These are phyloP conservation scores for Chinchilla lanigera DNA, from an alignment of 2,113 vertebrate genomes.

Conservation along the genomic window DNA sequence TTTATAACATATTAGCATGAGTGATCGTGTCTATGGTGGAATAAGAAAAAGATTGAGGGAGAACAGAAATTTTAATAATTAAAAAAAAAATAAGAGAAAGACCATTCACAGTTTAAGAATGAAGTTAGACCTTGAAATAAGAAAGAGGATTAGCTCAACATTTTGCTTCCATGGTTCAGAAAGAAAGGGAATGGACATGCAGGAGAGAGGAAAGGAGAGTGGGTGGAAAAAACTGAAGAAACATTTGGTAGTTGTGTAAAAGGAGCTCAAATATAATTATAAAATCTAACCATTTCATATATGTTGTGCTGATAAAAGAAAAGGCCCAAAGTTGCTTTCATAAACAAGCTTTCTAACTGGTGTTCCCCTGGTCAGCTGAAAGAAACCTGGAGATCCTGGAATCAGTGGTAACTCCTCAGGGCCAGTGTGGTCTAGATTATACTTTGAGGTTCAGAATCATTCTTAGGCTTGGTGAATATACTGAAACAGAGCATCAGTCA, in stretches of 20 bases:
- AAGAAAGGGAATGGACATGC: neutral
- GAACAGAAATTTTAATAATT: neutral
- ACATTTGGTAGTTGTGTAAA: neutral
- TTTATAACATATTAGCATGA: neutral
- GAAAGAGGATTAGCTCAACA: neutral
- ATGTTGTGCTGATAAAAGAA: neutral
- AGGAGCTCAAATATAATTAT: neutral
- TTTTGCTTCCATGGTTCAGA: neutral
- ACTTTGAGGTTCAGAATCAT: neutral
- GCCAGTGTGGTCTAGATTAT: neutral
- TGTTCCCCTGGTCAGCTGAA: neutral
- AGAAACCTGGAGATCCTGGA: neutral
- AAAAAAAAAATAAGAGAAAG: neutral
- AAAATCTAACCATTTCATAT: neutral
- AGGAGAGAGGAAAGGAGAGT: neutral
- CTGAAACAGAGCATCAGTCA: neutral
- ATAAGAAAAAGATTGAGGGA: neutral
- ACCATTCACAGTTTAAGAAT: neutral
- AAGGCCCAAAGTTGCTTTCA: neutral
- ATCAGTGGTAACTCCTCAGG: neutral
- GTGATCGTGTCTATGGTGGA: neutral
- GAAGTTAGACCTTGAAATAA: neutral
- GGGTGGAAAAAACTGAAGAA: neutral
- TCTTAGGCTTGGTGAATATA: neutral
- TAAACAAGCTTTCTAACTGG: neutral